Conservation (phyloP, 2,797 vertebrate genomes). For the Scolopax rusticola region DNA sequence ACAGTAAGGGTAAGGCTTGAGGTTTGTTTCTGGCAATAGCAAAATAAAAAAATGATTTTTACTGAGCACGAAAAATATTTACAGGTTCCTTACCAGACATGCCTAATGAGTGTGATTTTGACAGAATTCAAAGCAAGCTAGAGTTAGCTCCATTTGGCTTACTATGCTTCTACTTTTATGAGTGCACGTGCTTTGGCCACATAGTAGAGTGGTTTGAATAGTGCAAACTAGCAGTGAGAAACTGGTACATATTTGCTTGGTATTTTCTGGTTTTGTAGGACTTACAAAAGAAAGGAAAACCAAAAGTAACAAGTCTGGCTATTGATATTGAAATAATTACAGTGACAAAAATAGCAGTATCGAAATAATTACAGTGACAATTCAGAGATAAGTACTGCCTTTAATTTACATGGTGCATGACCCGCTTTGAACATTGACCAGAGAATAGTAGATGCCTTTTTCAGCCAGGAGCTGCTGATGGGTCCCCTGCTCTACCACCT, state of each 20-base stretch:
- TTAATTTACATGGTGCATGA: not conserved
- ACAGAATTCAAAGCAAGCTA: not conserved
- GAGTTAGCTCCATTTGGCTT: not conserved
- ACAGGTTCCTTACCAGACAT: not conserved
- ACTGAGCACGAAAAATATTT: not conserved
- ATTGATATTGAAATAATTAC: not conserved
- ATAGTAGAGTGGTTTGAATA: not conserved
- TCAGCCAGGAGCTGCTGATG: conserved; percentile 91
- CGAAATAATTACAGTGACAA: not conserved
- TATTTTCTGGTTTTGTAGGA: not conserved
- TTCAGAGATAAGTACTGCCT: not conserved
- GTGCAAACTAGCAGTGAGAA: not conserved
- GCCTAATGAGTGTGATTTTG: not conserved
- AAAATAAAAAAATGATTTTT: not conserved
- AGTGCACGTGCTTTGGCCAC: not conserved
- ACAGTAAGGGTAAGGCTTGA: not conserved
- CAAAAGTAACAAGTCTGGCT: not conserved
- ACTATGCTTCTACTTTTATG: not conserved
- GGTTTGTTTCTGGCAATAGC: not conserved
- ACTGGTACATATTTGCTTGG: not conserved
- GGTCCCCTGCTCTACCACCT: conserved; percentile 86
- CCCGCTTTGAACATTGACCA: conserved; percentile 88
- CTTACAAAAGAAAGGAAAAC: not conserved
- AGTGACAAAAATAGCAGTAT: not conserved
- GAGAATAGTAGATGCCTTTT: conserved; percentile 87